Base-by-base conservation (phyloP, 2,888 invertebrate genomes). In the Calliphora vomitoria region DNA sequence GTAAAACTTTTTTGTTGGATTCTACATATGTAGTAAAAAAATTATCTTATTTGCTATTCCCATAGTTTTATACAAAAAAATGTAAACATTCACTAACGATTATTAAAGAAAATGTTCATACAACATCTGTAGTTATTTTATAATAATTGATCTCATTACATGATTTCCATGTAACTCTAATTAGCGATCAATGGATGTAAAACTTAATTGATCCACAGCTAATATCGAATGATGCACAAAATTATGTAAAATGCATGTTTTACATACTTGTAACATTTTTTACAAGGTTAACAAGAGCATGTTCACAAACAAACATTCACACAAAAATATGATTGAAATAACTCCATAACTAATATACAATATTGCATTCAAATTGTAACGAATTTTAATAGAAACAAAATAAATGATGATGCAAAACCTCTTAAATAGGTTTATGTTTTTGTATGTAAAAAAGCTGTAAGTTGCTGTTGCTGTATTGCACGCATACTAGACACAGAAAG, bases 161-260 rank as follows among this genome's bases (percentile, higher is more conserved):
- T n/a, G 15, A 58, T 4, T 25, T 58, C 13, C 44, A 44, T 4
- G 20, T 25, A 25, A 25, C 58, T 25, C 58, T 4, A 58, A 58
- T 58, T n/a, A 5, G n/a, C 4, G 6, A n/a, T 4, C n/a, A 25
- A 58, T 25, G 20, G 11, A 44, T 41, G 0, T 18, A 62, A n/a
- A 50, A 15, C 15, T n/a, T 50, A 50, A 50, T n/a, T 50, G 50
- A 50, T 5, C 15, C n/a, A 50, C 5, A 50, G n/a, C n/a, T 50
- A n/a, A 50, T 44, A 44, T 3, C 11, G 5, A 50, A n/a, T 41
- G 41, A 0, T 55, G 53, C 15, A 50, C 15, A 31, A 11, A 55
- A 41, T 55, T 76, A 66, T 76, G 38, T 76, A 76, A 76, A 75
- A 60, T 64, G n/a, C 38, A 62, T 38, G n/a, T 62, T 38, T 64